A percentile compares a stretch with the other conserved stretches of the same genome.
phyloP scores from a whole-genome alignment of 2,888 invertebrate species.

The Phortica magna region DNA sequence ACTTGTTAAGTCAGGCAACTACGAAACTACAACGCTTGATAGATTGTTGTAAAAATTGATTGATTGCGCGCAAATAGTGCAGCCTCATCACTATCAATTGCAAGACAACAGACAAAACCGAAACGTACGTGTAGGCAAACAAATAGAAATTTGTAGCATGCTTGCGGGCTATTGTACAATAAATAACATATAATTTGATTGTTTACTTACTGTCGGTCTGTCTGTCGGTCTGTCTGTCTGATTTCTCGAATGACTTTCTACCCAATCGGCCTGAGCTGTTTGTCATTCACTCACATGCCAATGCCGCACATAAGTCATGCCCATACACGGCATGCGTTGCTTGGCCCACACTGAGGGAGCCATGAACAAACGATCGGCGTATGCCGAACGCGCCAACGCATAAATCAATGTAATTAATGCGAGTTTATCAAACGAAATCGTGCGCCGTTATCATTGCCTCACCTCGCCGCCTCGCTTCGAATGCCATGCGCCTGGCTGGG shows the following conservation, averaged over 20 bases:
- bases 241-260: not conserved
- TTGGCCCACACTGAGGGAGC: conserved; percentile 9
- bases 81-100: conserved; percentile 20
- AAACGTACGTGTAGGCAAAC: not conserved
- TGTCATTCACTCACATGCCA: conserved; percentile 10
- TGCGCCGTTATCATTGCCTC: conserved; percentile 1
- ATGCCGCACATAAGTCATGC: conserved; percentile 6
- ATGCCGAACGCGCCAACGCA: conserved; percentile 52
- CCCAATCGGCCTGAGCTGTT: not conserved
- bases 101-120: not conserved
- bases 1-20: not conserved
- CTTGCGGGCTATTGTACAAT: conserved; percentile 21
- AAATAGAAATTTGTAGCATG: conserved; percentile 15
- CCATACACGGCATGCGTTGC: not conserved
- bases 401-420: conserved; percentile 72
- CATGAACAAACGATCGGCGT: conserved; percentile 2
- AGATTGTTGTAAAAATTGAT: conserved; percentile 68
- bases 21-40: conserved; percentile 55
- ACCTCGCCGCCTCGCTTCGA: not conserved
- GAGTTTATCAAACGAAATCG: conserved; percentile 59
- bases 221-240: not conserved
- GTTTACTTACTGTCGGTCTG: not conserved
- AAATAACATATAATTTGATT: conserved; percentile 29
- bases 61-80: conserved; percentile 48
- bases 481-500: too few relatives aligned